Evolutionary conservation across 2,113 vertebrate species (phyloP), one percentile per base, ranked within the genome.

Genomic region (Cercocebus atys): DNA sequence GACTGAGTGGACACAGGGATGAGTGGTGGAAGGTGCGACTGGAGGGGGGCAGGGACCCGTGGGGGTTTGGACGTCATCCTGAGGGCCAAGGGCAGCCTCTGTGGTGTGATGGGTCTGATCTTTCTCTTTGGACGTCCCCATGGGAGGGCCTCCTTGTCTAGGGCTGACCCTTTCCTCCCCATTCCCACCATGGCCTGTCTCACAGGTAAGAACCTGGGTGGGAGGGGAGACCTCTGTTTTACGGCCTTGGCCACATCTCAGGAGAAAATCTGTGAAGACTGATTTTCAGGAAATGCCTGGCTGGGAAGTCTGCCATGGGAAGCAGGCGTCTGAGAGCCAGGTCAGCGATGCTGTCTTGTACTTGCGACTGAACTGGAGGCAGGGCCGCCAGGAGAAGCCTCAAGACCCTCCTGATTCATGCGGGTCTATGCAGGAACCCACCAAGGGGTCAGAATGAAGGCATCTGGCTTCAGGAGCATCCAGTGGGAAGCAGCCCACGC

Each of bases 231-330:
- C n/a, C 45, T 40, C 35, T 55, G 18, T 3, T n/a, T n/a, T 4
- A 20, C 35, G 57, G 43, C 8, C n/a, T 45, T 16, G 61, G 30
- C 52, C 89, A 17, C 30, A 6, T 30, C 43, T 45, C 43, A 17
- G 68, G 35, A 64, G 68, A 30, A 83, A 38, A 12, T 3, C 35
- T 3, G 27, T 14, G 68, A 18, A 30, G 57, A 23, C 0, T 1
- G 27, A 64, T 64, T 7, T 8, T 12, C 40, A 14, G 89, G 61
- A 17, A 35, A 94, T 23, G 20, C 38, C 4, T 18, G 16, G 8
- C n/a, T 5, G 20, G 61, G 38, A 78, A 3, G 1, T 25, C 64
- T 3, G 9, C 8, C 0, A 0, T 0, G 57, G 64, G 40, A 9
- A 13, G 47, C 5, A 0, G 72, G 5, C 2, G 9, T 14, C 86